Evolutionary conservation across 2,797 vertebrate species (phyloP), one percentile per base, ranked within the genome.

Genomic region (Mycteria americana): DNA sequence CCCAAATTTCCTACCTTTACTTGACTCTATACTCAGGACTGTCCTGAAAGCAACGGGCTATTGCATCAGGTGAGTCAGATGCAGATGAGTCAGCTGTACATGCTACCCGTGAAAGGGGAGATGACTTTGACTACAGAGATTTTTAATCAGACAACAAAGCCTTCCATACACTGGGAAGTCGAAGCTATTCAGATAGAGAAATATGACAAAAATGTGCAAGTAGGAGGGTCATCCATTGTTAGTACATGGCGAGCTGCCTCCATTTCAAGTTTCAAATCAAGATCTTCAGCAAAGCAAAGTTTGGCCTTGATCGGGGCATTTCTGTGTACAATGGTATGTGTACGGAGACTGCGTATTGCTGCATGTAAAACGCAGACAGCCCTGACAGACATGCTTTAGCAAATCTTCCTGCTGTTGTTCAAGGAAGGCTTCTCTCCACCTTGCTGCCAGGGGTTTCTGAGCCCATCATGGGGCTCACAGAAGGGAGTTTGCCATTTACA

Each of bases 61-160:
- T 54, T 81, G 43, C 67, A 67, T 45, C 35, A 89, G 48, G 41
- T 75, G 68, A 92, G 60, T 81, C 88, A 90, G 78, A 73, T 3
- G 33, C 35, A 70, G 64, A 30, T 48, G 78, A 93, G n/a, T 83
- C 85, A 89, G 64, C n/a, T 75, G 48, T 67, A 89, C 91, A 67
- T 68, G 28, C 60, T 56, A 9, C 27, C 24, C 0, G 0, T 69
- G 83, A 46, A 84, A 90, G 45, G 51, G 43, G 30, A 85, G 15
- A 72, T 64, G 4, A 64, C 45, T 93, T 82, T 24, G 57, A 54
- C 51, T 76, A 69, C 28, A 63, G 53, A 80, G n/a, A 18, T 33
- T 94, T 91, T 72, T 93, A 72, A 94, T 92, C 48, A 89, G 79
- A 88, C 60, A 92, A 77, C 60, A 95, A 95, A 92, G 56, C 68